Evolutionary conservation across 2,888 invertebrate genomes (phyloP).

Genomic region (Ochropleura leucogaster): DNA sequence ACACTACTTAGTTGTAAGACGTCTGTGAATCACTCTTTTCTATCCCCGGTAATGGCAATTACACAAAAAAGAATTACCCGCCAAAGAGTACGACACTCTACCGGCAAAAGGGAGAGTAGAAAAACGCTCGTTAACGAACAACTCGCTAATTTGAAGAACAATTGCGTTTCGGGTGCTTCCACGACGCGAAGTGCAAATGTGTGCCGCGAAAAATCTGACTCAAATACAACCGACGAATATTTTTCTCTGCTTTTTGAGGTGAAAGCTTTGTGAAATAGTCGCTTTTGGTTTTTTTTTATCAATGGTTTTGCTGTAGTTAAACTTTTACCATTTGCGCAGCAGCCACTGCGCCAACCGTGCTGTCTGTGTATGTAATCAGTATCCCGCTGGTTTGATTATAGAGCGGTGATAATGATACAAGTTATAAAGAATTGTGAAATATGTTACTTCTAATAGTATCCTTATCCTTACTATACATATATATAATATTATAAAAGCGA

Average conservation of each 20-base stretch:
- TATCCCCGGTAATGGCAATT: constrained; percentile 49
- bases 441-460: too few species aligned
- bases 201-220: constrained; percentile 51
- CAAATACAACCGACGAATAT: constrained; percentile 10
- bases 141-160: constrained; percentile 72
- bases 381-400: not conserved
- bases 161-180: constrained; percentile 57
- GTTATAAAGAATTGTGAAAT: not conserved
- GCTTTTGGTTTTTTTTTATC: not conserved
- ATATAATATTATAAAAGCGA: too few species aligned
- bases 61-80: constrained; percentile 48
- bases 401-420: not conserved
- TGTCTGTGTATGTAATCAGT: too few species aligned
- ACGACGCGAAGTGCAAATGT: constrained; percentile 55
- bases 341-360: not conserved
- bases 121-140: constrained; percentile 74
- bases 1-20: not conserved
- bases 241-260: not conserved
- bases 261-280: constrained; percentile 10
- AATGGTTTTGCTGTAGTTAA: not conserved
- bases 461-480: too few species aligned
- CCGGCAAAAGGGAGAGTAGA: constrained; percentile 62
- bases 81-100: constrained; percentile 54
- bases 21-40: constrained; percentile 4
- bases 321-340: too few species aligned